Evolutionary conservation across 2,888 invertebrate genomes (phyloP).

Genomic region (Morpho achilles): DNA sequence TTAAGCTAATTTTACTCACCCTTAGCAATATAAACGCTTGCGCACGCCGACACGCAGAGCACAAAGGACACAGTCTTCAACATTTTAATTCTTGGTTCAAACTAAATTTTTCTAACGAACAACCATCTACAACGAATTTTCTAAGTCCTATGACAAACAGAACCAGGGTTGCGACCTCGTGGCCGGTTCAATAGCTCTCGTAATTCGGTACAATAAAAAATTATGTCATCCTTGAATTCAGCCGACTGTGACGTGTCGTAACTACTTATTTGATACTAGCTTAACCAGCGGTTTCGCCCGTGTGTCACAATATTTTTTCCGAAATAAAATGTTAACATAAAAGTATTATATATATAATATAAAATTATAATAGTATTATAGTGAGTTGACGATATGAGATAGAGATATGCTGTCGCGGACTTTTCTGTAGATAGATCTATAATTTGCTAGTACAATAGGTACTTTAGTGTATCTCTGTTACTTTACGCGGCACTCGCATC

Average conservation of each 20-base stretch:
- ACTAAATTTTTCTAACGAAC: slow-evolving; percentile 6
- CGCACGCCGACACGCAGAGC: slow-evolving; percentile 38
- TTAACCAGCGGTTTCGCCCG: too few species aligned
- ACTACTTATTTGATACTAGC: not conserved
- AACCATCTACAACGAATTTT: slow-evolving; percentile 19
- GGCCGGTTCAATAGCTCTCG: slow-evolving; percentile 40
- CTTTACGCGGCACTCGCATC: too few species aligned
- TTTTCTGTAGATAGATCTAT: too few species aligned
- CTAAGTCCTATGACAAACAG: slow-evolving; percentile 12
- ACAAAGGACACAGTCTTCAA: slow-evolving; percentile 23
- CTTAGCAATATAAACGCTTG: slow-evolving; percentile 50
- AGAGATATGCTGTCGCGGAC: too few species aligned
- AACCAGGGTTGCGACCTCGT: slow-evolving; percentile 43
- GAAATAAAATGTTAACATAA: too few species aligned
- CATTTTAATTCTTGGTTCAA: slow-evolving; percentile 9
- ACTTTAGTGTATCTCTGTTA: too few species aligned
- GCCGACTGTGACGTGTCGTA: slow-evolving; percentile 37
- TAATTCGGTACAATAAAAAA: slow-evolving; percentile 48
- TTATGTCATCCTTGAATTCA: slow-evolving; percentile 64
- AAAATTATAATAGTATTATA: too few species aligned
- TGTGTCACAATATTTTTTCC: too few species aligned
- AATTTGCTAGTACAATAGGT: too few species aligned
- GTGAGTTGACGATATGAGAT: too few species aligned
- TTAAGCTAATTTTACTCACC: slow-evolving; percentile 39
- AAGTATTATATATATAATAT: too few species aligned